Percentiles rank a stretch among this genome's conserved stretches.
phyloP scores from a whole-genome alignment of 2,888 invertebrate genomes.

The Eristalinus aeneus region DNA sequence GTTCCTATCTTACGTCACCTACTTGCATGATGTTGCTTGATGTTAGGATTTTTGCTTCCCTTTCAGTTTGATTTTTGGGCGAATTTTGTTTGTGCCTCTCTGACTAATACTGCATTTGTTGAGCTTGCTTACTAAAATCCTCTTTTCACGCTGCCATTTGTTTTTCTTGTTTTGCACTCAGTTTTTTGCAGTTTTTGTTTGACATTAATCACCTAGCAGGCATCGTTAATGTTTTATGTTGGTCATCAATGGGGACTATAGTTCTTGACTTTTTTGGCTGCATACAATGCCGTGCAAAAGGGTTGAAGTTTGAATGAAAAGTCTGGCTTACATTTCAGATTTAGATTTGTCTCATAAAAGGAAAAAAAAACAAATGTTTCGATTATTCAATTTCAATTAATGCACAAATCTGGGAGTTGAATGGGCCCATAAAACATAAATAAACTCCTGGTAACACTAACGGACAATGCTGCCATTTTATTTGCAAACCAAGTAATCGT shows the following conservation, averaged over 20 bases:
- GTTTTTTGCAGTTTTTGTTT: background rate
- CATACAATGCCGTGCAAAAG: no score
- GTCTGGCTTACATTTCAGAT: no score
- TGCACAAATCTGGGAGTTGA: no score
- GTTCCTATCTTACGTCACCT: conserved; percentile 5
- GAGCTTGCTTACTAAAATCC: background rate
- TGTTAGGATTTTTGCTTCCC: background rate
- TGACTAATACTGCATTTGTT: background rate
- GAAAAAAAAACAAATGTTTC: no score
- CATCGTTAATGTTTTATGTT: background rate
- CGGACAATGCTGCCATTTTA: no score
- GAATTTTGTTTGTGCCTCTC: background rate
- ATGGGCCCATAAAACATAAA: no score
- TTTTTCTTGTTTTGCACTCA: background rate
- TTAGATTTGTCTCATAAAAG: no score
- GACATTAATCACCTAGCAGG: background rate
- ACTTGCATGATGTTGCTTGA: conserved; percentile 39
- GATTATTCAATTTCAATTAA: no score
- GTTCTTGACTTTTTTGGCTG: background rate
- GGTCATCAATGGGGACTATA: background rate
- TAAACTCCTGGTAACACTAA: no score
- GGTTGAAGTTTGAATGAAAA: no score
- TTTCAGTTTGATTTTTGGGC: background rate
- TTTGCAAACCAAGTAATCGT: no score
- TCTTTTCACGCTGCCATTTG: background rate